Evolutionary conservation across 1,140 invertebrate genomes (phyloP), one percentile per base, ranked within the genome.

Genomic region (Agraylea sexmaculata): DNA sequence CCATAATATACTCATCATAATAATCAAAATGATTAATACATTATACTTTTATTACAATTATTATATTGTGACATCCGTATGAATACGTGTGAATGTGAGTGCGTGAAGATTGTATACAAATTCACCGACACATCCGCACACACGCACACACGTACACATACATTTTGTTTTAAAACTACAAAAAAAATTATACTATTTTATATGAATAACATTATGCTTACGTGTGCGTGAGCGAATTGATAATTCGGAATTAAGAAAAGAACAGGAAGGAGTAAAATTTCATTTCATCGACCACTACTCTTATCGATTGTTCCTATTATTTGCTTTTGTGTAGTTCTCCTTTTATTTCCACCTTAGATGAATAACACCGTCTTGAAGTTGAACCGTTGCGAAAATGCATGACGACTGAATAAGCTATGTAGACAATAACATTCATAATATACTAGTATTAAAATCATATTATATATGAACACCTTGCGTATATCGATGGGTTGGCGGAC

Each of bases 171-270:
- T 23, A 25, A 37, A 37, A 37, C 13, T 23, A 25, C 23, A 37
- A 15, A 25, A 22, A 22, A 37, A 25, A 25, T 37, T 22, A 35
- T 16, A 35, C 33, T 13, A 37, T 37, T 37, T 37, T 16, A 20
- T 35, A 20, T 35, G 6, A 35, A 35, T 35, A 35, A 35, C 33
- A 35, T 16, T 35, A 35, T 35, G 19, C 22, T 16, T 35, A 35
- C 22, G 18, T 35, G 33, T 35, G 19, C 22, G 11, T 35, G 22
- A 20, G 33, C 22, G 12, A 20, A 12, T 20, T 20, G 22, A 16
- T 18, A 35, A 21, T 35, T 18, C 13, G 22, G 13, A 35, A 11
- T 35, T 35, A 35, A 35, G 22, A 18, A 35, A 35, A 35, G n/a
- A n/a, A n/a, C n/a, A n/a, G n/a, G n/a, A n/a, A n/a, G n/a, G n/a